A percentile compares a stretch with the other conserved stretches of the same genome.
Conservation (phyloP, 2,888 invertebrate genomes). For the Mycalesis mineus region DNA sequence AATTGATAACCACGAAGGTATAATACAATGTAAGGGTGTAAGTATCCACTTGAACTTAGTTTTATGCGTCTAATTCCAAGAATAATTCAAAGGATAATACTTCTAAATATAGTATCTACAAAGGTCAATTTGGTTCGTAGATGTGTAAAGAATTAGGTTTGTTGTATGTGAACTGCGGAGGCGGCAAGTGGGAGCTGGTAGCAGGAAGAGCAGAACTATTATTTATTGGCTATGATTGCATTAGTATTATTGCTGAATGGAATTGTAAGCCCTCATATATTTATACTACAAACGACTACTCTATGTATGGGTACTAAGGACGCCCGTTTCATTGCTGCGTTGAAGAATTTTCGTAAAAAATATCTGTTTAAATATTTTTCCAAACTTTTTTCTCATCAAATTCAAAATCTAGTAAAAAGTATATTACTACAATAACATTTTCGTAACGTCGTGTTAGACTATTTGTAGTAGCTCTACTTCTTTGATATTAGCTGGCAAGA, state of each 20-base stretch:
- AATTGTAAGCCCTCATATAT: conserved; percentile 4
- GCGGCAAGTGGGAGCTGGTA: conserved; percentile 27
- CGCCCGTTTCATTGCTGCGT: too few species aligned
- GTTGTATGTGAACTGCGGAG: conserved; percentile 18
- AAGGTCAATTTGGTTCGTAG: conserved; percentile 7
- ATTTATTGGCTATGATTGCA: conserved; percentile 21
- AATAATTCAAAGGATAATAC: not conserved
- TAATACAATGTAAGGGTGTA: conserved; percentile 14
- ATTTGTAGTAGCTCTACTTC: too few species aligned
- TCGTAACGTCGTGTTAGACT: too few species aligned
- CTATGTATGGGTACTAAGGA: too few species aligned
- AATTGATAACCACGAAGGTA: conserved; percentile 23
- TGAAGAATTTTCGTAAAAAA: too few species aligned
- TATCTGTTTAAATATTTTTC: too few species aligned
- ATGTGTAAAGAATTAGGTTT: not conserved
- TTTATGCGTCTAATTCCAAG: not conserved
- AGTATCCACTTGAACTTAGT: conserved; percentile 3
- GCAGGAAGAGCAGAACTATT: conserved; percentile 23
- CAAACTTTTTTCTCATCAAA: too few species aligned
- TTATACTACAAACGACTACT: too few species aligned
- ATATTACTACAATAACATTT: too few species aligned
- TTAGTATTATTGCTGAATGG: conserved; percentile 9
- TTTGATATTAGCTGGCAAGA: too few species aligned
- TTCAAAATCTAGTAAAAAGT: too few species aligned
- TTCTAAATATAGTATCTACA: not conserved